Conservation (phyloP, 1,140 invertebrate genomes). For the Bombus huntii region DNA sequence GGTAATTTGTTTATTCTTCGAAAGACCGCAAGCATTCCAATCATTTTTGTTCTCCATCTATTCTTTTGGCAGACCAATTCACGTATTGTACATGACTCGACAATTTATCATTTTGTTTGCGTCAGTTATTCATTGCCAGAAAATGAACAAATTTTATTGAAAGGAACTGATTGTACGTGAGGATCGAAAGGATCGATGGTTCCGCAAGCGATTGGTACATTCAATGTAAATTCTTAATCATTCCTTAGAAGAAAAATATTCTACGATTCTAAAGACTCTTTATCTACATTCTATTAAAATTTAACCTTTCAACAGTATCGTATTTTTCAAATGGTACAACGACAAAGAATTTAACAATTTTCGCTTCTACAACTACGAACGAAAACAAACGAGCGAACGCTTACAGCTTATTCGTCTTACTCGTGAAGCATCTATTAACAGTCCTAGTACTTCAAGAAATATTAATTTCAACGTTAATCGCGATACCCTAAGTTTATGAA, state of each 20-base stretch:
- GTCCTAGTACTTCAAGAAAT: neutral
- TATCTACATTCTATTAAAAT: neutral
- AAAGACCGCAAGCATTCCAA: slow-evolving; percentile 15
- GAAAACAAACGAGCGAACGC: neutral
- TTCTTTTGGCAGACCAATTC: neutral
- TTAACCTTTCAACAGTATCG: neutral
- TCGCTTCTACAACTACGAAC: neutral
- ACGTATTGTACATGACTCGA: neutral
- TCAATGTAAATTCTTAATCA: neutral
- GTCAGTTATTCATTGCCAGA: slow-evolving; percentile 6
- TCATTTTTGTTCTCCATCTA: neutral
- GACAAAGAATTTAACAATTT: neutral
- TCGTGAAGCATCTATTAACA: neutral
- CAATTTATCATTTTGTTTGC: neutral
- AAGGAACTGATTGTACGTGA: slow-evolving; percentile 44
- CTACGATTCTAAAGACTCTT: neutral
- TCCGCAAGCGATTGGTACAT: neutral
- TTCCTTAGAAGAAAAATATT: neutral
- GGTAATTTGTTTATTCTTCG: neutral
- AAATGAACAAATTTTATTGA: slow-evolving; percentile 40
- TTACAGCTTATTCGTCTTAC: neutral
- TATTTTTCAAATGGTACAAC: neutral
- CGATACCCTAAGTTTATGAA: neutral
- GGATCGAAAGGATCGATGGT: slow-evolving; percentile 39
- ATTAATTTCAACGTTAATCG: neutral